phyloP scores from a whole-genome alignment of 2,113 vertebrate genomes.

The Leucoraja erinaceus region DNA sequence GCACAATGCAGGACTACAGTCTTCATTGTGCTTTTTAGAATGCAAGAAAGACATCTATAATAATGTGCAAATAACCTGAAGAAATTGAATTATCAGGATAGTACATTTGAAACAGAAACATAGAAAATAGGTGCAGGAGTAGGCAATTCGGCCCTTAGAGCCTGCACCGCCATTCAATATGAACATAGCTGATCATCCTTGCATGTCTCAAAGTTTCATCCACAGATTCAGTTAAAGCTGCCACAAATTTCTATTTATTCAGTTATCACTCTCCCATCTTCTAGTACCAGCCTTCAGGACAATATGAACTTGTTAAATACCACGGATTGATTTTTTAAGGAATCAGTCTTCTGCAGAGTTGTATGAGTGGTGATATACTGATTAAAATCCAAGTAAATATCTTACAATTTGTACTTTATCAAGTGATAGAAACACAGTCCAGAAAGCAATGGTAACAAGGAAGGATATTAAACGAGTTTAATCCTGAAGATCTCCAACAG shows the following conservation, averaged over 20 bases:
- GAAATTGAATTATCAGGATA: not conserved
- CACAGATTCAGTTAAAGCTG: not conserved
- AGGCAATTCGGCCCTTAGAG: too few species aligned
- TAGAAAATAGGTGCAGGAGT: too few species aligned
- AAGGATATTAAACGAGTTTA: not conserved
- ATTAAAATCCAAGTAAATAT: not conserved
- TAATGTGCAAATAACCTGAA: not conserved
- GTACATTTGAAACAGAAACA: not conserved
- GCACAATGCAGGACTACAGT: not conserved
- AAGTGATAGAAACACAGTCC: not conserved
- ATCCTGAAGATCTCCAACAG: not conserved
- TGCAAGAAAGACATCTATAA: not conserved
- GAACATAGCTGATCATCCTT: too few species aligned
- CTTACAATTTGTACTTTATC: not conserved
- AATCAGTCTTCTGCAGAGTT: not conserved
- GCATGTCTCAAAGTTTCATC: not conserved
- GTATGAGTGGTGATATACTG: not conserved
- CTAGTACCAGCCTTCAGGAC: not conserved
- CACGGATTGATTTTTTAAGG: not conserved
- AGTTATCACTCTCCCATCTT: not conserved
- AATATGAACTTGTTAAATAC: not conserved
- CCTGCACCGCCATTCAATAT: too few species aligned
- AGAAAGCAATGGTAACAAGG: not conserved
- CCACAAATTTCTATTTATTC: not conserved
- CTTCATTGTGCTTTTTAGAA: not conserved